These are phyloP conservation scores for Drosophila meridionalis DNA, from an alignment of 2,888 invertebrate genomes.

Conservation along the genomic window DNA sequence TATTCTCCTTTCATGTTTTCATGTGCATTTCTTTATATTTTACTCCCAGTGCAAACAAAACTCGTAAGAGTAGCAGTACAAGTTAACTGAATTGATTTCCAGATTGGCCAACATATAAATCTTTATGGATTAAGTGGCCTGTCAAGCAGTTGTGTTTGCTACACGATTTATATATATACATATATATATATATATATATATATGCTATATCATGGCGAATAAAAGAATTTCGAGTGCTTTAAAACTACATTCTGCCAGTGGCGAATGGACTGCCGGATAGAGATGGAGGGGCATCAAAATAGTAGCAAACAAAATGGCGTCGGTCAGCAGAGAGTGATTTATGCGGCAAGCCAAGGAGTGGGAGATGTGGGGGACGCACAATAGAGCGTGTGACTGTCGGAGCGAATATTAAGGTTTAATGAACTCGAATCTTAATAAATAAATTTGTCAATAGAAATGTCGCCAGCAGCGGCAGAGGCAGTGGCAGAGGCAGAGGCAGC, in stretches of 20 bases:
- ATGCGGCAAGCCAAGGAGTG: conserved; percentile 35
- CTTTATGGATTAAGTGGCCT: conserved; percentile 67
- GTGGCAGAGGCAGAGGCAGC: conserved; percentile 4
- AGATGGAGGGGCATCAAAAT: conserved; percentile 25
- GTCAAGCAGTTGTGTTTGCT: conserved; percentile 13
- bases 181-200: not conserved
- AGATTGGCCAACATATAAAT: conserved; percentile 57
- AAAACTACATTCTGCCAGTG: conserved; percentile 60
- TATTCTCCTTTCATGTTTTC: not conserved
- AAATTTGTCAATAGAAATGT: conserved; percentile 72
- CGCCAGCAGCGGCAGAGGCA: conserved; percentile 27
- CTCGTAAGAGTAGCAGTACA: not conserved
- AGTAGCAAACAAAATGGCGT: conserved; percentile 57
- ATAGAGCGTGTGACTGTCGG: conserved; percentile 56
- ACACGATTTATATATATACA: not conserved
- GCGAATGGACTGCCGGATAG: not conserved
- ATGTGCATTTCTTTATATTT: not conserved
- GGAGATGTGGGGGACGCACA: conserved; percentile 17
- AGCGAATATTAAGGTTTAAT: conserved; percentile 71
- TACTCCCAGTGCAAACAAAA: not conserved
- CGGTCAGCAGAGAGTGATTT: conserved; percentile 60
- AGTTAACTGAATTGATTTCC: conserved; percentile 46
- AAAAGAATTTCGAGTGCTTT: conserved; percentile 57
- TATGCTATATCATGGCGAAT: conserved; percentile 21
- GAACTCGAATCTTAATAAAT: conserved; percentile 80